These are phyloP conservation scores for Lycocerus yunnanus DNA, from an alignment of 2,888 invertebrate species.

Conservation along the genomic window DNA sequence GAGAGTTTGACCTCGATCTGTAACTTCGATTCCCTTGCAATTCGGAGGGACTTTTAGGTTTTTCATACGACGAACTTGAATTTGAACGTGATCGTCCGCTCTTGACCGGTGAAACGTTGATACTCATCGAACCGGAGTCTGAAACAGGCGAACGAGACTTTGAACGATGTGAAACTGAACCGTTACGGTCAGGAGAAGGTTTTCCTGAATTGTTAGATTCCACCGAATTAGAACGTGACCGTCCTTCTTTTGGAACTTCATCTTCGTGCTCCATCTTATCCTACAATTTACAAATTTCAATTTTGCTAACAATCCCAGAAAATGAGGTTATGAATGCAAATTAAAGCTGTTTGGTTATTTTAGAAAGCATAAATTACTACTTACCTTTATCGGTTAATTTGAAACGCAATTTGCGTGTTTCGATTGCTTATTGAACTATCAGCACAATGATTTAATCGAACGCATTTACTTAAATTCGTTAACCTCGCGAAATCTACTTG, in stretches of 20 bases:
- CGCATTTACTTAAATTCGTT: neutral
- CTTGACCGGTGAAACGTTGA: constrained; percentile 34
- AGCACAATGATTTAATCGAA: neutral
- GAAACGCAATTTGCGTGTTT: neutral
- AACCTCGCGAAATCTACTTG: neutral
- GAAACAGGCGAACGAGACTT: constrained; percentile 32
- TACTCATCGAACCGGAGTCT: constrained; percentile 34
- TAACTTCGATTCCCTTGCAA: constrained; percentile 13
- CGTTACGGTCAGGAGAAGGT: neutral
- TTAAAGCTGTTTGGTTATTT: neutral
- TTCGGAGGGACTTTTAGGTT: constrained; percentile 27
- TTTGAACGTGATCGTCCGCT: constrained; percentile 36
- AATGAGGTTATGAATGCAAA: neutral
- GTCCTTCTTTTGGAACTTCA: constrained; percentile 7
- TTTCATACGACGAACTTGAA: constrained; percentile 34
- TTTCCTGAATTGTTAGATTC: neutral
- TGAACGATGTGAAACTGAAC: constrained; percentile 8
- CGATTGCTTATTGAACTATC: neutral
- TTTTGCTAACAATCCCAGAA: neutral
- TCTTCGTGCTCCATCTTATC: neutral
- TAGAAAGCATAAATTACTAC: neutral
- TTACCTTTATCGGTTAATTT: neutral
- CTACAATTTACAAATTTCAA: neutral
- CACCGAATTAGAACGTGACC: neutral
- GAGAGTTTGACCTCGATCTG: constrained; percentile 35